Percentiles rank a stretch among this genome's conserved stretches.
Conservation (phyloP, 2,113 vertebrate genomes). For the Calidris pygmaea region DNA sequence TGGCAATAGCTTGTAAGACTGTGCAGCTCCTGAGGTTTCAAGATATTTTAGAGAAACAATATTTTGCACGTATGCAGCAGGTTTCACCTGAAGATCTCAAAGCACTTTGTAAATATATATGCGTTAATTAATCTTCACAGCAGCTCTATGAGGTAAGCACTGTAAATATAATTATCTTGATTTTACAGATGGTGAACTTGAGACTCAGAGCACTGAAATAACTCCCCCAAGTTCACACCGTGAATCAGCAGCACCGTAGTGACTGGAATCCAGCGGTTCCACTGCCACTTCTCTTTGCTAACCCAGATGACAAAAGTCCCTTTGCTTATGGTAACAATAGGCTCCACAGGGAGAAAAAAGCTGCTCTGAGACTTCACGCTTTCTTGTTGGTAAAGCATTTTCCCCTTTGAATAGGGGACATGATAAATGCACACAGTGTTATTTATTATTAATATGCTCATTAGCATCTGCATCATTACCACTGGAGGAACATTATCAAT, state of each 20-base stretch:
- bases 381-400: neutral
- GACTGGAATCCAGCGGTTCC: neutral
- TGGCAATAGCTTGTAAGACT: neutral
- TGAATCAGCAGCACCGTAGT: neutral
- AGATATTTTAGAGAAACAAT: slow-evolving; percentile 17
- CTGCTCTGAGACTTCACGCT: neutral
- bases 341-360: neutral
- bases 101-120: slow-evolving; percentile 64
- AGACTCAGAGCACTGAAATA: slow-evolving; percentile 48
- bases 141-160: slow-evolving; percentile 45
- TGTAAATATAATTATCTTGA: slow-evolving; percentile 65
- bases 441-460: neutral
- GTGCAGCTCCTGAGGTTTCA: neutral
- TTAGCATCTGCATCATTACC: neutral
- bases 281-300: neutral
- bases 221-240: slow-evolving; percentile 24
- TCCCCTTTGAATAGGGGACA: neutral
- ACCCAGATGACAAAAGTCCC: neutral
- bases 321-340: neutral
- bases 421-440: neutral
- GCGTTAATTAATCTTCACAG: slow-evolving; percentile 63
- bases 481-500: neutral
- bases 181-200: slow-evolving; percentile 61
- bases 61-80: slow-evolving; percentile 24
- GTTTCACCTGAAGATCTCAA: slow-evolving; percentile 49